Conservation (phyloP, 2,797 vertebrate genomes). For the Melopsittacus undulatus region DNA sequence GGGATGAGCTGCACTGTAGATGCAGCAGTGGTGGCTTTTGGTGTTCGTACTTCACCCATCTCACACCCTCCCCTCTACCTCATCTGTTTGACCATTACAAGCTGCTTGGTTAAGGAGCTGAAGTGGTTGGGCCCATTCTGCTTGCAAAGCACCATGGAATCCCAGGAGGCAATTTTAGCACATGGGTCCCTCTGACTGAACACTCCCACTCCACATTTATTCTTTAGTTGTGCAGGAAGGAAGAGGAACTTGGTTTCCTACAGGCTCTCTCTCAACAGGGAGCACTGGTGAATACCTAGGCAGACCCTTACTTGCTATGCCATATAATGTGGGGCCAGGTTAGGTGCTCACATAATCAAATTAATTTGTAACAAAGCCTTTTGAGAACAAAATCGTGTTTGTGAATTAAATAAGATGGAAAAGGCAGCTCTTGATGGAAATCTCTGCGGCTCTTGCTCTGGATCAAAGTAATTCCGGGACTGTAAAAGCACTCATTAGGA, state of each 20-base stretch:
- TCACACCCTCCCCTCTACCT: neutral
- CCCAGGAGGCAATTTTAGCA: neutral
- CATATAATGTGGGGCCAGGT: neutral
- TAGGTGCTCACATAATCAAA: neutral
- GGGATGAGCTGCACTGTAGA: neutral
- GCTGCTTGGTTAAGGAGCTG: neutral
- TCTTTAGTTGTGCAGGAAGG: neutral
- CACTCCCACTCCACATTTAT: neutral
- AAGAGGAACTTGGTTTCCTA: neutral
- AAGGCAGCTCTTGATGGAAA: neutral
- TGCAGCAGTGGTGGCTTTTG: neutral
- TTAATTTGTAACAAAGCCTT: neutral
- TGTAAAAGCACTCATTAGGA: neutral
- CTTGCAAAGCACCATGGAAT: neutral
- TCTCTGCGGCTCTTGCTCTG: neutral
- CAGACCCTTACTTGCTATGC: neutral
- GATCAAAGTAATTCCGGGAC: neutral
- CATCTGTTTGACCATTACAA: fast-evolving
- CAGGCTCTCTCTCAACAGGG: neutral
- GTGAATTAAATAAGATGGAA: neutral
- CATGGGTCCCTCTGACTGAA: neutral
- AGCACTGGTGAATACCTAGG: neutral
- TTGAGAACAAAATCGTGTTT: neutral
- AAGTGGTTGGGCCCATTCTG: neutral
- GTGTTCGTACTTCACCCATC: neutral